Evolutionary conservation across 2,797 vertebrate species (phyloP), one percentile per base, ranked within the genome.

Genomic region (Sebastes reedi): DNA sequence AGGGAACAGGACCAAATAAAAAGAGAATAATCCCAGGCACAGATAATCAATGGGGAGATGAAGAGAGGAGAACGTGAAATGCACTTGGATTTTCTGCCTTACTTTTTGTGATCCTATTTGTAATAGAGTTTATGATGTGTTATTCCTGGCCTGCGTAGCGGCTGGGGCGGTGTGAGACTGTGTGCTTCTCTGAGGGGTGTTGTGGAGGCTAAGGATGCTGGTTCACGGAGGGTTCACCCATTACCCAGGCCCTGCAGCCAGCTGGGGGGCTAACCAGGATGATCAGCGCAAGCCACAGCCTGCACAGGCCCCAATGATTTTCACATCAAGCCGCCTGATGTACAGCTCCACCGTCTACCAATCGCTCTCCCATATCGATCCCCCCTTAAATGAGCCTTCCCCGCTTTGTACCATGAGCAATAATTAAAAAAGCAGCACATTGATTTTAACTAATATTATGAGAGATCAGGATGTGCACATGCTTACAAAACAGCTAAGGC

Each of bases 371-470:
- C 95, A 96, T 96, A 99, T 99, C 96, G 98, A 99, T 97, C 97
- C 94, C 80, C 91, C 93, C 97, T 97, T 98, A 99, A 99, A 99
- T 99, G 98, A 99, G 97, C 98, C 97, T 98, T 98, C 97, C 96
- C 96, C 94, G 98, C 98, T 99, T 99, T 99, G 97, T 98, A 99
- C 97, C 98, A 99, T 99, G 98, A 99, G 98, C 98, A 99, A 99
- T 99, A 99, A 99, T 99, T 99, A 99, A 99, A 99, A 99, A 99
- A 99, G 98, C 97, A 99, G 97, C 96, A 96, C 98, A 99, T 99
- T 99, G 98, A 99, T 99, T 99, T 97, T 97, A 98, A 98, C 97
- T 99, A 99, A 99, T 99, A 99, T 99, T 99, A 99, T 99, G 98
- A 99, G 97, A 97, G 97, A 96, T 98, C 97, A 97, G 96, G 97